phyloP scores from a whole-genome alignment of 2,888 invertebrate species.

The Drosophila bunnanda region DNA sequence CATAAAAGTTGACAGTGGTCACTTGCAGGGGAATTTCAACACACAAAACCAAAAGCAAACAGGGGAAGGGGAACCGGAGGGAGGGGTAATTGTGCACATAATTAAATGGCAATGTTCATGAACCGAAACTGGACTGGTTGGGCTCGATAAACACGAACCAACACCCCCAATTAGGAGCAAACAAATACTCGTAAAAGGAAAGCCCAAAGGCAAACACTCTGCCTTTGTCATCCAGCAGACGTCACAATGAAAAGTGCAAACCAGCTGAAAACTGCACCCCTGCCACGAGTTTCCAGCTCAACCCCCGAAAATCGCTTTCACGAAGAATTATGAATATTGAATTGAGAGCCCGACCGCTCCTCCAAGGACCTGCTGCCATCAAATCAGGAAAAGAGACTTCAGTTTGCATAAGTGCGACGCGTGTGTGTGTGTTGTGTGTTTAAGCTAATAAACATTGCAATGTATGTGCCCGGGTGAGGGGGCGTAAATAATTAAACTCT shows the following conservation, averaged over 20 bases:
- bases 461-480: slow-evolving; percentile 29
- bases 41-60: slow-evolving; percentile 11
- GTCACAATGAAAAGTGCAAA: slow-evolving; percentile 53
- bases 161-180: slow-evolving; percentile 70
- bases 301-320: slow-evolving; percentile 37
- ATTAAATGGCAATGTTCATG: slow-evolving; percentile 59
- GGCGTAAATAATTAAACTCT: slow-evolving; percentile 79
- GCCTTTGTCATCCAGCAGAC: slow-evolving; percentile 34
- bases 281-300: background rate
- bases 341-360: slow-evolving; percentile 27
- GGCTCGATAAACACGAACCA: slow-evolving; percentile 57
- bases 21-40: slow-evolving; percentile 17
- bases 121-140: slow-evolving; percentile 19
- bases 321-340: slow-evolving; percentile 77
- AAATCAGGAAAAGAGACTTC: slow-evolving; percentile 54
- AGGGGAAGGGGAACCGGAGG: background rate
- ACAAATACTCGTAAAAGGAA: slow-evolving; percentile 51
- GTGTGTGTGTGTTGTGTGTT: slow-evolving; percentile 44
- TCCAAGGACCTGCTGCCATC: slow-evolving; percentile 28
- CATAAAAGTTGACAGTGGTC: slow-evolving; percentile 22
- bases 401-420: slow-evolving; percentile 31
- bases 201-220: slow-evolving; percentile 53
- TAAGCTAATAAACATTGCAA: slow-evolving; percentile 64
- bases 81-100: slow-evolving; percentile 52
- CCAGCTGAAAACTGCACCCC: slow-evolving; percentile 25